A percentile compares a stretch with the other conserved stretches of the same genome.
phyloP scores from a whole-genome alignment of 2,888 invertebrate species.

The Stictocephala bisonia region DNA sequence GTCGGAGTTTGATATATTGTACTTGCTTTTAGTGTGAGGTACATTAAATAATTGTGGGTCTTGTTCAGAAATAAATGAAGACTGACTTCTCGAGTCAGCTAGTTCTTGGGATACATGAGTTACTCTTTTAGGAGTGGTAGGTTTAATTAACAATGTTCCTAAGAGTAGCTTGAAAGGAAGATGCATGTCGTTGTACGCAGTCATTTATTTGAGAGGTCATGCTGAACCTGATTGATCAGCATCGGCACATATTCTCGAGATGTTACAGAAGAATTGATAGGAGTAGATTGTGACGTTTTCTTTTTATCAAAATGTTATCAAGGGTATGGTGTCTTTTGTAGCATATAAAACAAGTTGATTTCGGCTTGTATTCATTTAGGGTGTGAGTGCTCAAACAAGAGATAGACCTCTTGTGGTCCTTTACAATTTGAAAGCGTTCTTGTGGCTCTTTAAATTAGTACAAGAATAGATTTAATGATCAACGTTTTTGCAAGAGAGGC shows the following conservation, averaged over 20 bases:
- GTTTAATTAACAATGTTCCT: background rate
- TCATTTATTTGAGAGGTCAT: background rate
- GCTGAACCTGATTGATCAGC: background rate
- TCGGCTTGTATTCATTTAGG: background rate
- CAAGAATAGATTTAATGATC: constrained; percentile 23
- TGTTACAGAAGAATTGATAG: background rate
- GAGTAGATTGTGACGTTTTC: too few species aligned
- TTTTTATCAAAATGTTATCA: too few species aligned
- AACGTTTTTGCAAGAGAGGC: constrained; percentile 3
- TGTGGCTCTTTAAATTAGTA: background rate
- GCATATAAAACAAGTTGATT: constrained; percentile 1
- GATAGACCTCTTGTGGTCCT: background rate
- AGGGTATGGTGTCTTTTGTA: background rate
- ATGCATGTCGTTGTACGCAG: too few species aligned
- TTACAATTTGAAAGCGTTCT: background rate
- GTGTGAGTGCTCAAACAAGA: background rate
- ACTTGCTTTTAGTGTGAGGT: background rate
- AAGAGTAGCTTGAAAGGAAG: background rate
- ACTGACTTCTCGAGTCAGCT: constrained; percentile 32
- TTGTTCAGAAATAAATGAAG: constrained; percentile 10
- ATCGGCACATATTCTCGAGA: background rate
- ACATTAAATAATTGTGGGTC: constrained; percentile 19
- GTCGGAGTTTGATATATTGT: constrained; percentile 13
- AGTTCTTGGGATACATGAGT: constrained; percentile 30
- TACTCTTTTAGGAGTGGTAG: background rate